Base-by-base conservation (phyloP, 2,797 vertebrate genomes). In the Sphenodon punctatus region DNA sequence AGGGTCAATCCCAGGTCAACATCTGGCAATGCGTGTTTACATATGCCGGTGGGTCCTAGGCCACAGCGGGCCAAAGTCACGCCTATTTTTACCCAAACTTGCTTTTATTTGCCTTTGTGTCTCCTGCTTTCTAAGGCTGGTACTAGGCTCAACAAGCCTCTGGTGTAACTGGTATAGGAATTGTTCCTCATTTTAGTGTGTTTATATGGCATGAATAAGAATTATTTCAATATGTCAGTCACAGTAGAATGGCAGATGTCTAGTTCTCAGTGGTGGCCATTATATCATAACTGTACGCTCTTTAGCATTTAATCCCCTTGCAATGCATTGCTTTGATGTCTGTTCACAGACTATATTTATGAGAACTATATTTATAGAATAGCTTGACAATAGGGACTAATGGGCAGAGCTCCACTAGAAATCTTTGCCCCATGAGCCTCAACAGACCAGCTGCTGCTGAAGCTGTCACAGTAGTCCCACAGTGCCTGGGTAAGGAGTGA, bases 191-290 rank as follows among this genome's bases (percentile, higher is more conserved):
- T 23, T 32, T 66, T 34, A 59, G n/a, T 9, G 19, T 84, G 7
- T 56, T 36, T 36, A 34, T 8, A 36, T 82, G 4, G 55, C 67
- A 80, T 89, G 63, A 7, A 63, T 65, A 25, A 51, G 63, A 56
- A 51, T 5, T 86, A 68, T 2, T 2, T 73, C 13, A 12, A 48
- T 0, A 0, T 63, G 72, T 43, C 8, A n/a, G 6, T 58, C 84
- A 5, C 41, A 82, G 75, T 2, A 0, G 77, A 77, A 23, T 41
- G 34, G 30, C 48, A 80, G 70, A 8, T 34, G 61, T 38, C 20
- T 43, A 43, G 3, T 14, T 67, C 67, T 68, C 49, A 70, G 3
- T 53, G 5, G 38, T 55, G 11, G 25, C 20, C 45, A 49, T n/a
- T 64, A 4, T 61, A 70, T 15, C 63, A 55, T 49, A 77, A 56